phyloP scores from a whole-genome alignment of 53 echinoderm and acorn worm species.

The Antedon mediterranea region DNA sequence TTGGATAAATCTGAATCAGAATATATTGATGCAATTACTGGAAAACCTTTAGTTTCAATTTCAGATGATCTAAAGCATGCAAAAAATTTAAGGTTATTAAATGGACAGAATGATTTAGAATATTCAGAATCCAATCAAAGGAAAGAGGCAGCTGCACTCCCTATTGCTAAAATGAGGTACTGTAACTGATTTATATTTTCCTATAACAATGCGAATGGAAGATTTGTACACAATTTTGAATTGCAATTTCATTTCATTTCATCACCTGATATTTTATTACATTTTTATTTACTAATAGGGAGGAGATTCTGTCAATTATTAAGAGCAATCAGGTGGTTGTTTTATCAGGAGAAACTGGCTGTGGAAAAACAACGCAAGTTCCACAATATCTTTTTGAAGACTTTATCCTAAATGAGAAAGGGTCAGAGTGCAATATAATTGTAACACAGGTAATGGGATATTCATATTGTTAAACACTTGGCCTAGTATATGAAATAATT shows the following conservation, averaged over 20 bases:
- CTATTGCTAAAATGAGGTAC: constrained; percentile 42
- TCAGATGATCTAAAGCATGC: constrained; percentile 10
- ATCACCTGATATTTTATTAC: no score
- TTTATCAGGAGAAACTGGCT: constrained; percentile 70
- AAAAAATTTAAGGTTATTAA: constrained; percentile 4
- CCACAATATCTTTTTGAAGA: constrained; percentile 72
- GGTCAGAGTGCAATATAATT: constrained; percentile 85
- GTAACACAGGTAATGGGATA: constrained; percentile 48
- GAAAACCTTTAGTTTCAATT: constrained; percentile 1
- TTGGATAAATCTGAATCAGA: neutral
- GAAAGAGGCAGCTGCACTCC: constrained; percentile 17
- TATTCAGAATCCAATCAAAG: constrained; percentile 7
- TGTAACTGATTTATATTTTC: no score
- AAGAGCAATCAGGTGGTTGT: constrained; percentile 60
- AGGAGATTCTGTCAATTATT: constrained; percentile 40
- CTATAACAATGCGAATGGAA: no score
- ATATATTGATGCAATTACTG: neutral
- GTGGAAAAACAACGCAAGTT: constrained; percentile 91
- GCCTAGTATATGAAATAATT: no score
- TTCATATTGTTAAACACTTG: neutral
- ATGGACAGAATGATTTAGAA: constrained; percentile 14
- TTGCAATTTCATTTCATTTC: no score
- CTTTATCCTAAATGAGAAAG: constrained; percentile 39
- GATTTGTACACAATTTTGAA: no score
- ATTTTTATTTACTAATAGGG: constrained; percentile 13